These are phyloP conservation scores for Sinocyclocheilus maitianheensis DNA, from an alignment of 2,113 vertebrate species.

Conservation along the genomic window DNA sequence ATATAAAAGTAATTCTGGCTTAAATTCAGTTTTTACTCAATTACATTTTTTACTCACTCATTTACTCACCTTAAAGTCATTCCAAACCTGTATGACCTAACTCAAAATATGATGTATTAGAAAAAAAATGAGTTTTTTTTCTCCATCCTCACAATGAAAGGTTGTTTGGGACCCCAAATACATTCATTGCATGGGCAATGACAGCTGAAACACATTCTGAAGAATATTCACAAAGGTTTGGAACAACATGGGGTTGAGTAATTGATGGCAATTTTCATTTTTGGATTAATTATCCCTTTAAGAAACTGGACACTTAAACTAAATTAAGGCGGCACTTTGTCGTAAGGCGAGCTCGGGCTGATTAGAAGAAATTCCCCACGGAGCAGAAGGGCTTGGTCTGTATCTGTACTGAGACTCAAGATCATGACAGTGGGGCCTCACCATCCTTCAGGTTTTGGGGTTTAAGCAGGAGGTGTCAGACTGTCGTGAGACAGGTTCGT, in stretches of 20 bases:
- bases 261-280: background rate
- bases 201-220: background rate
- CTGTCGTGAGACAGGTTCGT: background rate
- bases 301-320: background rate
- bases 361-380: background rate
- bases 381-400: background rate
- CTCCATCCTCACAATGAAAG: background rate
- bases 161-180: background rate
- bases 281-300: background rate
- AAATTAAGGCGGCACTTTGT: background rate
- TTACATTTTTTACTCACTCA: background rate
- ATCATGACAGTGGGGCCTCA: background rate
- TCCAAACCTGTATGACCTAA: background rate
- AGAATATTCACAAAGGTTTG: background rate
- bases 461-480: background rate
- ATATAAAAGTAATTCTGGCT: no score
- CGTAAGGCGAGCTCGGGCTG: background rate
- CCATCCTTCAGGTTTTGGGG: background rate
- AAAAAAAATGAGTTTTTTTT: background rate
- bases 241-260: background rate
- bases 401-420: background rate
- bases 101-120: background rate
- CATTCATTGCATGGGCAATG: background rate
- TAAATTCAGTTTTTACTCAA: background rate
- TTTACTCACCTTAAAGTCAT: background rate